Evolutionary conservation across 1,140 invertebrate genomes (phyloP).

Genomic region (Phocides pigmalion): DNA sequence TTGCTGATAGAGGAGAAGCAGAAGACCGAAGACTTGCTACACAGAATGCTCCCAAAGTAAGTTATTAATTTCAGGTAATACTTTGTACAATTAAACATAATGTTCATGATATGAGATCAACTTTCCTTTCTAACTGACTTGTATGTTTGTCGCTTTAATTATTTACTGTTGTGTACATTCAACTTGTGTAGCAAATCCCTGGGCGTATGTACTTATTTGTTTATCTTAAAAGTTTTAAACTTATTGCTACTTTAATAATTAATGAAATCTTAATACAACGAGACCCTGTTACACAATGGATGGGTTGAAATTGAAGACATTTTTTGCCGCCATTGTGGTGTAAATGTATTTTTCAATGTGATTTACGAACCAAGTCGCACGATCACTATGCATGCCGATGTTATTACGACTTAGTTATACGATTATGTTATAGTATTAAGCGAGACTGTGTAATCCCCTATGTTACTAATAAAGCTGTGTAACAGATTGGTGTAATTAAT

Average conservation of each 20-base stretch:
- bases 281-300: no score
- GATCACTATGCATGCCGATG: conserved; percentile 22
- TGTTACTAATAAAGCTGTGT: conserved; percentile 64
- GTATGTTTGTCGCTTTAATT: conserved; percentile 22
- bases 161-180: conserved; percentile 27
- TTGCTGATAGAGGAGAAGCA: conserved; percentile 95
- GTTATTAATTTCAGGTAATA: conserved; percentile 56
- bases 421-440: conserved; percentile 44
- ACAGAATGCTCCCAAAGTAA: conserved; percentile 96
- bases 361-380: conserved; percentile 14
- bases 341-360: not conserved
- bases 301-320: no score
- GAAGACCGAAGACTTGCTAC: conserved; percentile 96
- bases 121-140: conserved; percentile 5
- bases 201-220: conserved; percentile 3
- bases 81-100: conserved; percentile 21
- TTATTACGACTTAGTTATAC: conserved; percentile 26
- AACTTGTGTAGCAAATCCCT: conserved; percentile 11
- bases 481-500: conserved; percentile 55
- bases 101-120: conserved; percentile 21
- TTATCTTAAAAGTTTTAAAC: not conserved
- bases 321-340: no score
- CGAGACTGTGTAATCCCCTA: conserved; percentile 38
- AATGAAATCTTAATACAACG: not conserved
- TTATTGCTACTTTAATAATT: not conserved